Base-by-base conservation (phyloP, 2,888 invertebrate species). In the Isoperla grammatica region DNA sequence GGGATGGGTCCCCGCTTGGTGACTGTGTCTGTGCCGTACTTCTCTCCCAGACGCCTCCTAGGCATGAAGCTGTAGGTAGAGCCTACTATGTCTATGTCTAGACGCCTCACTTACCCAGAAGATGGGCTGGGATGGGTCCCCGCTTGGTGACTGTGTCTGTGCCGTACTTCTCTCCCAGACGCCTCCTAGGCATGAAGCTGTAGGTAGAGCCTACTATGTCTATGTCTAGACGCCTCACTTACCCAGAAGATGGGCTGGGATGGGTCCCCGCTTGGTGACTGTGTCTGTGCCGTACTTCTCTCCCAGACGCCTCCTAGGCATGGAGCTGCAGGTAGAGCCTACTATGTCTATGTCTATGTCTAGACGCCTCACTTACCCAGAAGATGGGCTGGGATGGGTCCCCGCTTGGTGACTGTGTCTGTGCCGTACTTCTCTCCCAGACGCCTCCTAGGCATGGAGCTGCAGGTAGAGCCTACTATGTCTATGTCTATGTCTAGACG, bases 261-360 rank as follows among this genome's bases (percentile, higher is more conserved):
- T 84, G 0, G 87, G 86, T 63, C 87, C 88, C 61, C 75, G 81
- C 57, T 82, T 81, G 0, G 84, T 77, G 0, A 86, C 82, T 0
- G 85, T 73, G 1, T 79, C 73, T 40, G 83, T 82, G 0, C 90
- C 90, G 71, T 91, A 91, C 65, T 81, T 79, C 68, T 84, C 77
- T 15, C 82, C 76, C 46, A 94, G 74, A 57, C 85, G 83, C 65
- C 81, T 79, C 65, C 92, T 90, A 93, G 0, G 88, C 90, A 71
- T 94, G 93, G 2, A 94, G 74, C 70, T 92, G 86, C 60, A 85
- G 76, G 70, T 95, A 95, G 2, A 95, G 73, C n/a, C n/a, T n/a
- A n/a, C n/a, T n/a, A n/a, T n/a, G n/a, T n/a, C n/a, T n/a, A n/a
- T n/a, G n/a, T n/a, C n/a, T n/a, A n/a, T n/a, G n/a, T n/a, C n/a